phyloP scores from a whole-genome alignment of 2,797 vertebrate genomes.

The Enteromius unitaeniatus region DNA sequence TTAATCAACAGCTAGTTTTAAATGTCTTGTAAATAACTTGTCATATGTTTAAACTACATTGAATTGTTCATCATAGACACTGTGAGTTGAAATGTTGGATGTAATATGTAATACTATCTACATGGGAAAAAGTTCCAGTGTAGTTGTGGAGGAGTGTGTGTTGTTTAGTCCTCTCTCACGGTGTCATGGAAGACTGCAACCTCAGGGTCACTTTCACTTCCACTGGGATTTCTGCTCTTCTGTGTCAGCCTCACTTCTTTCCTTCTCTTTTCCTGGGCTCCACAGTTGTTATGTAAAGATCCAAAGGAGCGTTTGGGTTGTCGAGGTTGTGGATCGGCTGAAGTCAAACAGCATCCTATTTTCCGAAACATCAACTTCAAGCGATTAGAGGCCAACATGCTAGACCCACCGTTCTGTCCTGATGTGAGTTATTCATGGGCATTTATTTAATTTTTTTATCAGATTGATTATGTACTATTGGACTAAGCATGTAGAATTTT shows the following conservation, averaged over 20 bases:
- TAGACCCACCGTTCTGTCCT: conserved; percentile 91
- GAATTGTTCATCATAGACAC: background rate
- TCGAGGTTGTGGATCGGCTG: conserved; percentile 77
- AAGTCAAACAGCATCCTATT: conserved; percentile 87
- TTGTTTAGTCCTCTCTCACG: conserved; percentile 28
- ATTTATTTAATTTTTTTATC: background rate
- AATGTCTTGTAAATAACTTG: too few relatives aligned
- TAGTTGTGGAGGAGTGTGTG: conserved; percentile 3
- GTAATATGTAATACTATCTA: background rate
- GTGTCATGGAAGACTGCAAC: conserved; percentile 34
- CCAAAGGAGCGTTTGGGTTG: conserved; percentile 90
- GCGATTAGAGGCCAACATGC: conserved; percentile 89
- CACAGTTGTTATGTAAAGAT: conserved; percentile 92
- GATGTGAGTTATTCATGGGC: conserved; percentile 81
- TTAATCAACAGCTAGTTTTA: too few relatives aligned
- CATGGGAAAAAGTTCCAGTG: background rate
- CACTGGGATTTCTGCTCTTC: conserved; percentile 17
- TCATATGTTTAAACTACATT: too few relatives aligned
- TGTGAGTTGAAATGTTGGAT: background rate
- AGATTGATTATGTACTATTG: background rate
- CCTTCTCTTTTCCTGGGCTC: conserved; percentile 19
- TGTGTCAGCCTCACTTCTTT: background rate
- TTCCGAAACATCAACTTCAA: conserved; percentile 95
- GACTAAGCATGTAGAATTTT: background rate
- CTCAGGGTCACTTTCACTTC: conserved; percentile 48